Percentiles rank a stretch among this genome's conserved stretches.
Evolutionary conservation across 2,113 vertebrate species (phyloP).

Genomic region (Garra rufa): DNA sequence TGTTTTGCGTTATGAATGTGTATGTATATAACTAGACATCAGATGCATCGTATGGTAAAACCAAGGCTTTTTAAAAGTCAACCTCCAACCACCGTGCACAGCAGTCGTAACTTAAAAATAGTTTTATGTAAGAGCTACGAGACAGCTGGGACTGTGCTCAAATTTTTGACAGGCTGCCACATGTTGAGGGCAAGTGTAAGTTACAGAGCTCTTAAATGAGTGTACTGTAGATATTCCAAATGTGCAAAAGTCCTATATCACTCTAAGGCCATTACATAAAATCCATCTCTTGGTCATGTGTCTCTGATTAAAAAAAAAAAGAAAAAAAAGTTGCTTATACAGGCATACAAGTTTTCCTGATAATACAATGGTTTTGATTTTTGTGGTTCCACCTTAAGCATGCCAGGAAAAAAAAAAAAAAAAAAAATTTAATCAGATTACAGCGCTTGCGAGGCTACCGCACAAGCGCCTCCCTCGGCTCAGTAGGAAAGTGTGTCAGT

Average conservation of each 20-base stretch:
- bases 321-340: neutral
- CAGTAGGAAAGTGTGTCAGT: conserved; percentile 79
- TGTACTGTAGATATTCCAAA: conserved; percentile 49
- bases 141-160: conserved; percentile 74
- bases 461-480: conserved; percentile 56
- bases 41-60: neutral
- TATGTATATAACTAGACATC: neutral
- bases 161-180: conserved; percentile 72
- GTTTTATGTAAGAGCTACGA: conserved; percentile 66
- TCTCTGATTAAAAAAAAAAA: neutral
- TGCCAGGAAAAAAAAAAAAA: conserved; percentile 43
- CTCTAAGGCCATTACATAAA: conserved; percentile 37
- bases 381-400: conserved; percentile 63
- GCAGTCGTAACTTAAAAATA: conserved; percentile 74
- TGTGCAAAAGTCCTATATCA: conserved; percentile 1
- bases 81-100: conserved; percentile 18
- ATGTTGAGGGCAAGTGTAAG: conserved; percentile 67
- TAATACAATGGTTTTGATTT: conserved; percentile 14
- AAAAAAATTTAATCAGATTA: conserved; percentile 63
- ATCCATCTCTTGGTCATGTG: neutral
- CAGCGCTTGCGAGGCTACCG: conserved; percentile 56
- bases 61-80: conserved; percentile 1
- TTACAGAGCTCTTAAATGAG: conserved; percentile 40
- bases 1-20: neutral
- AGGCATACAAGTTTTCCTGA: neutral